phyloP scores from a whole-genome alignment of 1,140 invertebrate species.

The Nephila pilipes region DNA sequence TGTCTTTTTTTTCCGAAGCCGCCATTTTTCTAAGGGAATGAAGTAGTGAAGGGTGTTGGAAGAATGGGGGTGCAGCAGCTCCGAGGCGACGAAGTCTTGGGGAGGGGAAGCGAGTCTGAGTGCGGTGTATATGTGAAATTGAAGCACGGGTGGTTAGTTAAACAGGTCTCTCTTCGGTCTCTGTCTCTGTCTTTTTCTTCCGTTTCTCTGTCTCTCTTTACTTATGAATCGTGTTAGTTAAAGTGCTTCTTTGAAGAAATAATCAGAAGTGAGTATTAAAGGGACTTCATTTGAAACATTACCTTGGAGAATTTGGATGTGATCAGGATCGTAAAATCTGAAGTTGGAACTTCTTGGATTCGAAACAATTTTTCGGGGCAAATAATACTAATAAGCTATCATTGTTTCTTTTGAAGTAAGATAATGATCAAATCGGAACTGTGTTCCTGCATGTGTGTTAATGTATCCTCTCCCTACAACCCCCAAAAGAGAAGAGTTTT shows the following conservation, averaged over 20 bases:
- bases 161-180: constrained; percentile 4
- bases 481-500: too few relatives aligned
- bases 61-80: not conserved
- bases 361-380: too few relatives aligned
- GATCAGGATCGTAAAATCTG: too few relatives aligned
- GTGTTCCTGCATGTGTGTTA: too few relatives aligned
- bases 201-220: not conserved
- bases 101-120: not conserved
- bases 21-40: constrained; percentile 75
- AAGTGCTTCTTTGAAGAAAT: not conserved
- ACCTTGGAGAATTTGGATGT: too few relatives aligned
- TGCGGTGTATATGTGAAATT: constrained; percentile 31
- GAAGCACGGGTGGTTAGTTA: constrained; percentile 37
- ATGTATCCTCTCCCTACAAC: too few relatives aligned
- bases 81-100: constrained; percentile 38
- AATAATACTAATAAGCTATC: too few relatives aligned
- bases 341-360: too few relatives aligned
- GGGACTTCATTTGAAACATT: too few relatives aligned
- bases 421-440: too few relatives aligned
- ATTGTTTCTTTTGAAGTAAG: too few relatives aligned
- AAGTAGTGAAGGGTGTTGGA: constrained; percentile 76
- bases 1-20: constrained; percentile 55
- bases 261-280: not conserved
- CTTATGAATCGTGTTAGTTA: not conserved
- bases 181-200: not conserved